Conservation (phyloP, 2,113 vertebrate species). For the Cricetomys ansorgei region DNA sequence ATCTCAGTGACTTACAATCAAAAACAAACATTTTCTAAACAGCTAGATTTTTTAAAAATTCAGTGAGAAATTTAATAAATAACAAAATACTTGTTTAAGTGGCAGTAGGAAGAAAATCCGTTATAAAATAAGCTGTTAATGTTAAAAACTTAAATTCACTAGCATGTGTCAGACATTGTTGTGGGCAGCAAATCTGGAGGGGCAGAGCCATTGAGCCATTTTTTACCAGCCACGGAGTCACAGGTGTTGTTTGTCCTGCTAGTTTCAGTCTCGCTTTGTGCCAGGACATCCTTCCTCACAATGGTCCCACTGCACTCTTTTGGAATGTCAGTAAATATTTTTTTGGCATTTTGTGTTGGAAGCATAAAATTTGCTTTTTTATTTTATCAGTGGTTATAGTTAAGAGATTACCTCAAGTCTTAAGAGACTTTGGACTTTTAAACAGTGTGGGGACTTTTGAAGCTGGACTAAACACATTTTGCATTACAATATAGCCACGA, state of each 20-base stretch:
- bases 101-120: background rate
- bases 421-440: background rate
- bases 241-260: background rate
- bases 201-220: background rate
- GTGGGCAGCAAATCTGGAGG: background rate
- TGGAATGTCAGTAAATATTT: background rate
- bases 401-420: background rate
- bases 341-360: background rate
- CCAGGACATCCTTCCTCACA: background rate
- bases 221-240: background rate
- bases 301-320: background rate
- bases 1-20: background rate
- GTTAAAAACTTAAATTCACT: slow-evolving; percentile 37
- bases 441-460: background rate
- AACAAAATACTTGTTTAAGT: slow-evolving; percentile 3
- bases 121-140: slow-evolving; percentile 39
- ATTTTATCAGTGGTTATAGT: background rate
- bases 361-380: background rate
- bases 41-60: slow-evolving; percentile 1
- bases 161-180: background rate
- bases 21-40: slow-evolving; percentile 37
- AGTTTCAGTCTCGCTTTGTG: background rate
- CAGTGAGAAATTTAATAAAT: too few species aligned
- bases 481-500: background rate
- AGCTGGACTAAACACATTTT: background rate